phyloP scores from a whole-genome alignment of 2,113 vertebrate species.

The Psilopsiagon aurifrons region DNA sequence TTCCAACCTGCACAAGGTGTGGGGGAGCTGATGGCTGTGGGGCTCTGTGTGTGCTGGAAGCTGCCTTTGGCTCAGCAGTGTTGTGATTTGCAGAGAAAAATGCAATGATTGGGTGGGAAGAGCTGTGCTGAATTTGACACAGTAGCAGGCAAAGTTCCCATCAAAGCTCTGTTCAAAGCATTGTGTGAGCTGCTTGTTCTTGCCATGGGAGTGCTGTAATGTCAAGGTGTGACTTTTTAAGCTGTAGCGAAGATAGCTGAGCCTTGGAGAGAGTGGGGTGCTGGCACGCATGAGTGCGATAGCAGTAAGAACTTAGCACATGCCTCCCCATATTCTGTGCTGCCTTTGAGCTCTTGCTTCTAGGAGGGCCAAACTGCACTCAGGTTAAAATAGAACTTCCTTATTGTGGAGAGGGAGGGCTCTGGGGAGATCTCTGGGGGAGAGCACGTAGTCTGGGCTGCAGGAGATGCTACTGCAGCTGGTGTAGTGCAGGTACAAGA shows the following conservation, averaged over 20 bases:
- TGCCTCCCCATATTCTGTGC: background rate
- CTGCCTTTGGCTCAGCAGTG: background rate
- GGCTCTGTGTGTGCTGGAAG: background rate
- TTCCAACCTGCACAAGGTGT: conserved; percentile 95
- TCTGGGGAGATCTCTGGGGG: background rate
- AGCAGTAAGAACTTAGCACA: background rate
- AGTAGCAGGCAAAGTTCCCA: background rate
- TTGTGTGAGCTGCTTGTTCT: conserved; percentile 36
- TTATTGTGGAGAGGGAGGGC: background rate
- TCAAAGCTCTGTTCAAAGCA: background rate
- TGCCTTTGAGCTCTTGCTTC: conserved; percentile 3
- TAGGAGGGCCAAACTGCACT: background rate
- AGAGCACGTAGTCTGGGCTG: background rate
- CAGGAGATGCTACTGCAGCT: background rate
- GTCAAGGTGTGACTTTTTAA: conserved; percentile 22
- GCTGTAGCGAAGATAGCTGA: background rate
- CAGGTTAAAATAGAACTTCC: background rate
- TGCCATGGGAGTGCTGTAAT: background rate
- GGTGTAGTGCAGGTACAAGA: background rate
- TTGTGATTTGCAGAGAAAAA: background rate
- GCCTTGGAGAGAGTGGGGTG: background rate
- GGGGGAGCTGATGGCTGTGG: background rate
- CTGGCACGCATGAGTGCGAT: background rate
- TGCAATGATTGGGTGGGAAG: background rate
- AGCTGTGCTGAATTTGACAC: background rate